Conservation (phyloP, 2,888 invertebrate species). For the Balanococcus diminutus region DNA sequence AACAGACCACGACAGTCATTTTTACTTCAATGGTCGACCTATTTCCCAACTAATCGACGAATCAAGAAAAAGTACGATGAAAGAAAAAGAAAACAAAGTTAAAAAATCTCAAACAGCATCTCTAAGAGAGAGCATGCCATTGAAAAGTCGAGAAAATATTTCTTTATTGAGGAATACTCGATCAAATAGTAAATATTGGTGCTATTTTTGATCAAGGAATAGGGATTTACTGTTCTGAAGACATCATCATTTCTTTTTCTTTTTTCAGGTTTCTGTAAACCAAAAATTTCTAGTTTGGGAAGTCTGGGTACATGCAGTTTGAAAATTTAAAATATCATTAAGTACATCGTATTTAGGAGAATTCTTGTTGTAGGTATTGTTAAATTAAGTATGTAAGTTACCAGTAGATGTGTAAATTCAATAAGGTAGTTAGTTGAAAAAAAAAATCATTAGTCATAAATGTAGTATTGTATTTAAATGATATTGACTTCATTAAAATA, state of each 20-base stretch:
- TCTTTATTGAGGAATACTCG: background rate
- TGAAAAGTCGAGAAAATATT: background rate
- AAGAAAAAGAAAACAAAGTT: background rate
- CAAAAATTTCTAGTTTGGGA: background rate
- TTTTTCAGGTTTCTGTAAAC: background rate
- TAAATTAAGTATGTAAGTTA: too few relatives aligned
- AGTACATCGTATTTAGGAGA: too few relatives aligned
- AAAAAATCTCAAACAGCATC: background rate
- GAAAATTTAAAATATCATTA: background rate
- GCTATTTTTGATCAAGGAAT: background rate
- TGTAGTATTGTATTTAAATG: too few relatives aligned
- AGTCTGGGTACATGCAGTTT: background rate
- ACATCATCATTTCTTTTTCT: too few relatives aligned
- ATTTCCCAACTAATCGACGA: background rate
- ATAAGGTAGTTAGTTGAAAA: too few relatives aligned
- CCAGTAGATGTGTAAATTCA: too few relatives aligned
- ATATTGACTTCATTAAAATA: too few relatives aligned
- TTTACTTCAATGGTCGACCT: slow-evolving; percentile 2
- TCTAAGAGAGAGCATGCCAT: background rate
- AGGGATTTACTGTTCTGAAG: too few relatives aligned
- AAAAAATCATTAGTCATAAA: too few relatives aligned
- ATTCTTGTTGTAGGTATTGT: too few relatives aligned
- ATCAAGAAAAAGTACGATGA: background rate
- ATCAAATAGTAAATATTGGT: background rate
- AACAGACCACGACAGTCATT: background rate